Percentiles rank a stretch among this genome's conserved stretches.
Evolutionary conservation across 2,797 vertebrate species (phyloP).

Genomic region (Sciurus vulgaris): DNA sequence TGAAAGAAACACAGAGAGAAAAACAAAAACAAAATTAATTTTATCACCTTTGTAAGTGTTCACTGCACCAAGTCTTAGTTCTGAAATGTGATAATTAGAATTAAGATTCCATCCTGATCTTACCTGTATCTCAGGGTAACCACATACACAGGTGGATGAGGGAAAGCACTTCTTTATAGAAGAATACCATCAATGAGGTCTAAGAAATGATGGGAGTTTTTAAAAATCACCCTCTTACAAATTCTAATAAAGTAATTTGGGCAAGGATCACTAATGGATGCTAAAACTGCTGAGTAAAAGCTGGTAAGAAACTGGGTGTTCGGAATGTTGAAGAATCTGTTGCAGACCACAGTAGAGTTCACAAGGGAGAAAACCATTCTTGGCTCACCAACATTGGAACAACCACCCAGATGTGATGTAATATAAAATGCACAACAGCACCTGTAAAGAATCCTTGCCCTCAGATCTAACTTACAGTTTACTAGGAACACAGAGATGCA

Average conservation of each 20-base stretch:
- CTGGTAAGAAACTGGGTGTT: not conserved
- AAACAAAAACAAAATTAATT: not conserved
- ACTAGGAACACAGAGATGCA: not conserved
- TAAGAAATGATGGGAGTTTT: not conserved
- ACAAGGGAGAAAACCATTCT: not conserved
- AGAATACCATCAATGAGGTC: not conserved
- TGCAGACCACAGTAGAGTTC: not conserved
- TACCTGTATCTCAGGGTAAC: not conserved
- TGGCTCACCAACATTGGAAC: not conserved
- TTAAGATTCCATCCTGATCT: not conserved
- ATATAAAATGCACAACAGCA: not conserved
- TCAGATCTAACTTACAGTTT: not conserved
- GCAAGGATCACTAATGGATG: not conserved
- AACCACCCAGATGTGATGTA: accelerated
- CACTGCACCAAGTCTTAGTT: not conserved
- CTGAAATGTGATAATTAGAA: not conserved
- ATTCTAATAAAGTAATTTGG: conserved; percentile 18
- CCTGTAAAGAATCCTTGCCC: not conserved
- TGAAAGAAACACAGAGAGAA: not conserved
- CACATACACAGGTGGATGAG: not conserved
- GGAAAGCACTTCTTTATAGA: not conserved
- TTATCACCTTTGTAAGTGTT: not conserved
- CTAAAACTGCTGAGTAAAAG: not conserved
- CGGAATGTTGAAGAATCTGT: not conserved
- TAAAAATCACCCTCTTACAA: not conserved